Evolutionary conservation across 1,140 invertebrate genomes (phyloP).

Genomic region (Cheumatopsyche charites): DNA sequence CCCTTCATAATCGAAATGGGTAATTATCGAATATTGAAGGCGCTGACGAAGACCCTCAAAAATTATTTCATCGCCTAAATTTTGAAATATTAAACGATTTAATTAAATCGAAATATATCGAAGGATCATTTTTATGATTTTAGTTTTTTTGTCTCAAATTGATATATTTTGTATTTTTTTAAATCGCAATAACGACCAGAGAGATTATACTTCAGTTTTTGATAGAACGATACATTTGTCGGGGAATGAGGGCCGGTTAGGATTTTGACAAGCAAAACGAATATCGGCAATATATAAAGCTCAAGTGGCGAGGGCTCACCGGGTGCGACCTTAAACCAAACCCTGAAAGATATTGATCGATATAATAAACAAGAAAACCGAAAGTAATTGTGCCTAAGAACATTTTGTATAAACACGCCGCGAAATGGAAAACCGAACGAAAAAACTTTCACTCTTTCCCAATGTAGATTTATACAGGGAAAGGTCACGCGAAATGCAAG

Average conservation of each 20-base stretch:
- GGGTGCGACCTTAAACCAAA: constrained; percentile 21
- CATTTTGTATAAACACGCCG: constrained; percentile 13
- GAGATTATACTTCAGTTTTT: constrained; percentile 30
- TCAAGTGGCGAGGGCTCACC: constrained; percentile 2
- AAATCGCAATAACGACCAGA: constrained; percentile 3
- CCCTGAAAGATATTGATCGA: constrained; percentile 31
- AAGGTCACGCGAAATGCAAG: no score
- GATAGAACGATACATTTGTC: constrained; percentile 29
- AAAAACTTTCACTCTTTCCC: neutral
- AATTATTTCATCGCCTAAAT: no score
- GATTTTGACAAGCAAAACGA: constrained; percentile 32
- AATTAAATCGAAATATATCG: no score
- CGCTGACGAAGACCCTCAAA: no score
- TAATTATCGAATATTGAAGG: no score
- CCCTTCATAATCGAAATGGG: no score
- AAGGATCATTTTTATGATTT: no score
- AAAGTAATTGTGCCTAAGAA: constrained; percentile 27
- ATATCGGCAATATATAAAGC: constrained; percentile 33
- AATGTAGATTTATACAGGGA: no score
- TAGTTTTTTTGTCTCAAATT: no score
- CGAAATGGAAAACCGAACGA: neutral
- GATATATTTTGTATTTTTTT: constrained; percentile 18
- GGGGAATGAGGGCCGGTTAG: constrained; percentile 27
- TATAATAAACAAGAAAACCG: constrained; percentile 30
- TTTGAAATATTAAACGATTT: no score